Percentiles rank a stretch among this genome's conserved stretches.
Conservation (phyloP, 1,140 invertebrate species). For the Venustaconcha ellipsiformis region DNA sequence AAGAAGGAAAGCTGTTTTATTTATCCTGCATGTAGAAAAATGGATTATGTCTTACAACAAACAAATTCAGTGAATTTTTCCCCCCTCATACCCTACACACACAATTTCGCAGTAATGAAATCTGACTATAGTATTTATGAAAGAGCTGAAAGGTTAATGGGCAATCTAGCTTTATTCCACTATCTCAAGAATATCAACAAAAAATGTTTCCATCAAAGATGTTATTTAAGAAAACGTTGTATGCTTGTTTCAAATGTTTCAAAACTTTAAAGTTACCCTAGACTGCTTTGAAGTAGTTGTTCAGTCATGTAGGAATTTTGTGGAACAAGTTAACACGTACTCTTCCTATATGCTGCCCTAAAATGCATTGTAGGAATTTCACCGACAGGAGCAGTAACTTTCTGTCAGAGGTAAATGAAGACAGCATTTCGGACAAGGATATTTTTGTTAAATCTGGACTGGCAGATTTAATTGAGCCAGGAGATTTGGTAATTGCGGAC, state of each 20-base stretch:
- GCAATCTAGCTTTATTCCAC: no score
- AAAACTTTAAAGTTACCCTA: slow-evolving; percentile 17
- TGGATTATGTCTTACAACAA: no score
- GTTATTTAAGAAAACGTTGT: slow-evolving; percentile 5
- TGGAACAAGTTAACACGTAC: slow-evolving; percentile 34
- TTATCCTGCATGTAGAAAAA: no score
- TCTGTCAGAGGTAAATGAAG: slow-evolving; percentile 47
- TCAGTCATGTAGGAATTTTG: slow-evolving; percentile 14
- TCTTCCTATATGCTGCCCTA: slow-evolving; percentile 51
- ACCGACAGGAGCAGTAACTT: slow-evolving; percentile 45
- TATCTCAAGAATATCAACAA: no score
- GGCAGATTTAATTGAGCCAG: slow-evolving; percentile 33
- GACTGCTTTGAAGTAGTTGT: slow-evolving; percentile 24
- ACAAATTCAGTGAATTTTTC: no score
- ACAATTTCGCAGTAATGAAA: no score
- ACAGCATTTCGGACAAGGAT: slow-evolving; percentile 42
- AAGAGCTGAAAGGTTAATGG: no score
- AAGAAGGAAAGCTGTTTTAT: no score
- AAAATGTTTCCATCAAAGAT: slow-evolving; percentile 16
- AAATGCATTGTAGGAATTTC: slow-evolving; percentile 54
- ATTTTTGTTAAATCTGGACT: slow-evolving; percentile 27
- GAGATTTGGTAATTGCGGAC: slow-evolving; percentile 40
- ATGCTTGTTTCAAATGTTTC: slow-evolving; percentile 13
- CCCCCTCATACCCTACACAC: no score
- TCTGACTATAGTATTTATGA: no score